Evolutionary conservation across 2,888 invertebrate genomes (phyloP), one percentile per base, ranked within the genome.

Genomic region (Selenia dentaria): DNA sequence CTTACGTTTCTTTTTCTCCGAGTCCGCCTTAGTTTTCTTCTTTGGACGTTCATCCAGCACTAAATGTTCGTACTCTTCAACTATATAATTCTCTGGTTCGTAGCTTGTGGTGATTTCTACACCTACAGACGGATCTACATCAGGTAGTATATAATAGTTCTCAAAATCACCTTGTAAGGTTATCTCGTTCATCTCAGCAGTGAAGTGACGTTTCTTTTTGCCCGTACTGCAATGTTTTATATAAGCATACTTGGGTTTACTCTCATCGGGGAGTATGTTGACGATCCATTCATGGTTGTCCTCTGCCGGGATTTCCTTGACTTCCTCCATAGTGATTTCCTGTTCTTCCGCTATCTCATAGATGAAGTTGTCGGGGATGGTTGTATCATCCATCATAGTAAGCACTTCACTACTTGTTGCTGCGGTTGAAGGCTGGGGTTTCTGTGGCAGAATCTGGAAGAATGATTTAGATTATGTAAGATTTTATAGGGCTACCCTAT

Each of bases 281-380:
- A 89, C 86, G 1, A 78, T 83, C 90, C 89, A 89, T n/a, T 87
- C 85, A 0, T 72, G 67, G 44, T 74, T 74, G 0, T 74, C 78
- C 0, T 69, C 45, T 0, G 69, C 62, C 0, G 85, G 80, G 6
- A 86, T 86, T 34, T 87, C 88, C 33, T 83, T 85, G 0, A 83
- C 86, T 22, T 88, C 89, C 6, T 90, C 89, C 88, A 88, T 87
- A 0, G 79, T 66, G 2, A 90, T 89, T 50, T 90, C 90, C 39
- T 90, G 89, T 38, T 90, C 90, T 13, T 89, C 87, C 0, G 88
- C 90, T n/a, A 90, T 90, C 51, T 89, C 89, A 42, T 87, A 90
- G 0, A 89, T 87, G 60, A 89, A 89, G 56, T 87, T 86, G 38
- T 88, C 86, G 0, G 83, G 63, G 2, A 86, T 81, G 1, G 69